These are phyloP conservation scores for Phaonia tiefii DNA, from an alignment of 2,888 invertebrate species.

Conservation along the genomic window DNA sequence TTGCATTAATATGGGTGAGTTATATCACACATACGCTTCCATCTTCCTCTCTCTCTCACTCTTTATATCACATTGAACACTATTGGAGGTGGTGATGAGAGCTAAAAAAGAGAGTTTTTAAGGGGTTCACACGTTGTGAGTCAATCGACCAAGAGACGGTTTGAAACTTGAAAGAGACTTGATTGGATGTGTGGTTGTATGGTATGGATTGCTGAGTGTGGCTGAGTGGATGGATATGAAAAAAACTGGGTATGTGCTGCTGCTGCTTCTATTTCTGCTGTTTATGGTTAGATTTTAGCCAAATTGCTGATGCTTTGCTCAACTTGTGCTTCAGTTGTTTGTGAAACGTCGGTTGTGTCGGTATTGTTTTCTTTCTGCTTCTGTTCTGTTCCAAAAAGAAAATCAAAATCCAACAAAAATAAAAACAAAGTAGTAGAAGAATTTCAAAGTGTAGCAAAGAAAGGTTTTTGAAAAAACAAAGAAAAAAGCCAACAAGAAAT, in stretches of 20 bases:
- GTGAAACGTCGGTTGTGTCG: constrained; percentile 69
- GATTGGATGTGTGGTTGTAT: not conserved
- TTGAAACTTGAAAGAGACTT: not conserved
- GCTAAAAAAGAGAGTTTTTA: constrained; percentile 15
- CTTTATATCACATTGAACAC: not conserved
- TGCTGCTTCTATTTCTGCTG: constrained; percentile 6
- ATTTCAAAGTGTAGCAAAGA: constrained; percentile 45
- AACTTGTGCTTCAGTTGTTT: constrained; percentile 66
- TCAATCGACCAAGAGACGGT: constrained; percentile 6
- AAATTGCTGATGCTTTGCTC: constrained; percentile 57
- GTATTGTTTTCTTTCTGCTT: constrained; percentile 60
- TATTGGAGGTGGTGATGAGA: constrained; percentile 1
- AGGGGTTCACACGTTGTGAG: constrained; percentile 26
- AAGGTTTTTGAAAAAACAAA: constrained; percentile 34
- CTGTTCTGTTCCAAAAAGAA: constrained; percentile 31
- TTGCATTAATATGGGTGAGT: not conserved
- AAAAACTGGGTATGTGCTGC: constrained; percentile 13
- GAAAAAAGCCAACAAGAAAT: constrained; percentile 12
- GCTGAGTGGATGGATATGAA: not conserved
- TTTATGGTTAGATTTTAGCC: constrained; percentile 61
- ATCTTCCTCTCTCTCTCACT: constrained; percentile 5
- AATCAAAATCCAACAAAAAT: constrained; percentile 1
- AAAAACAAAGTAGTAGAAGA: not conserved
- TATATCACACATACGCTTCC: no score
- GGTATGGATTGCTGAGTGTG: not conserved